Percentiles rank a stretch among this genome's conserved stretches.
Conservation (phyloP, 2,113 vertebrate genomes). For the Cyprinodon variegatus region DNA sequence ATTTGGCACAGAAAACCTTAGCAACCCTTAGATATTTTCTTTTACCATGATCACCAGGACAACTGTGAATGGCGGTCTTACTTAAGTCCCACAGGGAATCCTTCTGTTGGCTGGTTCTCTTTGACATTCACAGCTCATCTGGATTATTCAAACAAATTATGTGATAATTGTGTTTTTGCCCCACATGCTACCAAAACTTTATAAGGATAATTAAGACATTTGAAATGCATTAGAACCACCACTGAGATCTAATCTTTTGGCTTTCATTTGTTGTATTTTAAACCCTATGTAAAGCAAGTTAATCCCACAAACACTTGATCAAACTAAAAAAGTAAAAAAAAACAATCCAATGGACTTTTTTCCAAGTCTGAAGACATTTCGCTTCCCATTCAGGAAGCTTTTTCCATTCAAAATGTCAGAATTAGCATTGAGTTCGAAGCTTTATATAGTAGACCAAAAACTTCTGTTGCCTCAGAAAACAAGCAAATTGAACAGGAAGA, state of each 20-base stretch:
- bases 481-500: no score
- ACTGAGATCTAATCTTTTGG: neutral
- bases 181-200: neutral
- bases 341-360: no score
- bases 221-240: neutral
- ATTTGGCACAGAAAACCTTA: constrained; percentile 32
- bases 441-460: no score
- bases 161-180: neutral
- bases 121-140: neutral
- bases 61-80: constrained; percentile 31
- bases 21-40: constrained; percentile 29
- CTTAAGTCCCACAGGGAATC: neutral
- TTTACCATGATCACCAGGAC: constrained; percentile 27
- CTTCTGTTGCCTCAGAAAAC: no score
- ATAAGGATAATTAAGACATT: neutral
- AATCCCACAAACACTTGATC: neutral
- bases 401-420: no score
- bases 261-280: neutral
- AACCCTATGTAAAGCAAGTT: neutral
- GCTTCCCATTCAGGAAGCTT: no score
- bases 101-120: neutral
- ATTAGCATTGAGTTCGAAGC: no score
- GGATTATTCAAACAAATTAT: neutral
- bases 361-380: no score
- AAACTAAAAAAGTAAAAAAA: neutral